Conservation (phyloP, 1,140 invertebrate genomes). For the Triops cancriformis region DNA sequence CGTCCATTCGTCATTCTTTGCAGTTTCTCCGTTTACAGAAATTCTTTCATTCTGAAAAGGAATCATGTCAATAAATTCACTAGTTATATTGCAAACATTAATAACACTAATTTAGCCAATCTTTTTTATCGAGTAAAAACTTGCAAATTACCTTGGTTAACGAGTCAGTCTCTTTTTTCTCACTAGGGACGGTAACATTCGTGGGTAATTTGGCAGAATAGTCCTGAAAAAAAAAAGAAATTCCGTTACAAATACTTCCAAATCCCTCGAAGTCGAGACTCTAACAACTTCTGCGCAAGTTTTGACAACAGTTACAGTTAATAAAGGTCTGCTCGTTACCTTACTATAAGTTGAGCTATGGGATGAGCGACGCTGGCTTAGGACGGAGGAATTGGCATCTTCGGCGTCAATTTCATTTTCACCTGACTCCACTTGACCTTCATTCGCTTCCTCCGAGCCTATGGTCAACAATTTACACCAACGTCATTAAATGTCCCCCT, state of each 20-base stretch:
- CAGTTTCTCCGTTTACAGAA: background rate
- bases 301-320: too few species aligned
- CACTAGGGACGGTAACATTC: background rate
- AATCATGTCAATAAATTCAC: background rate
- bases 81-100: too few species aligned
- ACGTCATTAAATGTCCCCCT: too few species aligned
- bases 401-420: background rate
- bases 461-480: background rate
- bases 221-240: background rate
- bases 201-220: background rate
- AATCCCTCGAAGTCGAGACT: too few species aligned
- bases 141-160: background rate
- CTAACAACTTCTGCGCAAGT: too few species aligned
- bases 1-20: background rate
- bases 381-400: constrained; percentile 3
- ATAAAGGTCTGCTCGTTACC: background rate
- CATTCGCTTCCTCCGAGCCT: background rate
- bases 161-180: background rate
- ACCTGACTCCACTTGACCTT: background rate
- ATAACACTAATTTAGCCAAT: too few species aligned
- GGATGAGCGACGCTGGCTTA: background rate
- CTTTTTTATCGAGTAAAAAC: too few species aligned
- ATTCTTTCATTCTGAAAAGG: background rate
- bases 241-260: too few species aligned
- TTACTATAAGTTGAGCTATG: background rate